Evolutionary conservation across 2,113 vertebrate genomes (phyloP).

Genomic region (Protomyctophum bolini): DNA sequence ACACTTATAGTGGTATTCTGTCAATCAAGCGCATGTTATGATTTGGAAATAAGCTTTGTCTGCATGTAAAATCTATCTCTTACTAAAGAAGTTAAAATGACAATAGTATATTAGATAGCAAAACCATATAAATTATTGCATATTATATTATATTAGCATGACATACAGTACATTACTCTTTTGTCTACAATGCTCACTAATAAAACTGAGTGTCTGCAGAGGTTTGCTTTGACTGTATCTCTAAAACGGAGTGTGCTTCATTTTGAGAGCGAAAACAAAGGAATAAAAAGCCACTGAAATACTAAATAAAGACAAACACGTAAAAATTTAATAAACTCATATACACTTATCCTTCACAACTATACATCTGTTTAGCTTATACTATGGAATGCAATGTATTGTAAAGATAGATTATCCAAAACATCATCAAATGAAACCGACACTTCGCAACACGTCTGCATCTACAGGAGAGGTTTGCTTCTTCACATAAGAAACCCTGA

Average conservation of each 20-base stretch:
- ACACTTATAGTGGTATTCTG: conserved; percentile 27
- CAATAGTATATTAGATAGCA: conserved; percentile 52
- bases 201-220: conserved; percentile 39
- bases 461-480: conserved; percentile 30
- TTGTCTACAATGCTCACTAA: conserved; percentile 36
- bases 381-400: conserved; percentile 51
- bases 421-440: conserved; percentile 33
- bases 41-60: conserved; percentile 41
- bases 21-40: conserved; percentile 38
- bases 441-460: conserved; percentile 21
- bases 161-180: conserved; percentile 48
- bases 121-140: conserved; percentile 66
- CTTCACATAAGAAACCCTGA: conserved; percentile 39
- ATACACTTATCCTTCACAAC: conserved; percentile 87
- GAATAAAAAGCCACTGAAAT: conserved; percentile 73
- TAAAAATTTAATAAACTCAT: conserved; percentile 83
- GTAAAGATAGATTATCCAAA: conserved; percentile 35
- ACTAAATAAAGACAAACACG: conserved; percentile 79
- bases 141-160: conserved; percentile 68
- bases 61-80: conserved; percentile 50
- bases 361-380: conserved; percentile 53
- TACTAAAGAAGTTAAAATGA: conserved; percentile 47
- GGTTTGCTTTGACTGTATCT: conserved; percentile 89
- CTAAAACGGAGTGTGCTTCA: conserved; percentile 70
- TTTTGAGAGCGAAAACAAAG: conserved; percentile 36